Conservation (phyloP, 2,888 invertebrate genomes). For the Lepidocyrtoides sp. region DNA sequence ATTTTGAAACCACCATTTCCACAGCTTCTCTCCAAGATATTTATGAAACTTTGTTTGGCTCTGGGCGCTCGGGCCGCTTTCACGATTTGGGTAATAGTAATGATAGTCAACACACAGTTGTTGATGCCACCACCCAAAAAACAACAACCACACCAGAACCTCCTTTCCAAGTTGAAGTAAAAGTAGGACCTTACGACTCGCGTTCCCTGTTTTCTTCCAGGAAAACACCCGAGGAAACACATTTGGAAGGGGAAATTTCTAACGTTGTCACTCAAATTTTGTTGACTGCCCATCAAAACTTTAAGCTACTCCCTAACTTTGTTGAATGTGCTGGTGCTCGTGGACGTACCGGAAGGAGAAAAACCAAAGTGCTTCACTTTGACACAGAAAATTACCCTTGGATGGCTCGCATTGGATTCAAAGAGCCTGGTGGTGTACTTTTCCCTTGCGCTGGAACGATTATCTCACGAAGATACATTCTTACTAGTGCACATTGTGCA, state of each 20-base stretch:
- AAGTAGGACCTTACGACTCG: slow-evolving; percentile 31
- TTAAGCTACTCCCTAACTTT: slow-evolving; percentile 77
- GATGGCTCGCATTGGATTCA: slow-evolving; percentile 77
- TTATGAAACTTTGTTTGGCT: slow-evolving; percentile 50
- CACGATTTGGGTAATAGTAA: background rate
- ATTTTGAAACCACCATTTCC: background rate
- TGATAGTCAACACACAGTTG: background rate
- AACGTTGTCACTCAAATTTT: slow-evolving; percentile 79
- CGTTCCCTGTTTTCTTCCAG: slow-evolving; percentile 59
- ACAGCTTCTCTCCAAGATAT: slow-evolving; percentile 1
- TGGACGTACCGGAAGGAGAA: slow-evolving; percentile 56
- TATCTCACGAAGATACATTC: slow-evolving; percentile 72
- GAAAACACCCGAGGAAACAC: slow-evolving; percentile 40
- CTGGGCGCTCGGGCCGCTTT: background rate
- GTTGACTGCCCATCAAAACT: slow-evolving; percentile 79
- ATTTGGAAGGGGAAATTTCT: slow-evolving; percentile 71
- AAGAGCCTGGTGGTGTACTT: slow-evolving; percentile 62
- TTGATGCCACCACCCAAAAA: background rate
- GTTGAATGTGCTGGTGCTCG: slow-evolving; percentile 76
- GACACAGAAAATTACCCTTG: slow-evolving; percentile 78
- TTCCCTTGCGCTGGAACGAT: slow-evolving; percentile 80
- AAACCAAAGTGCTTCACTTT: slow-evolving; percentile 75
- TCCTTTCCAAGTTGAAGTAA: slow-evolving; percentile 46
- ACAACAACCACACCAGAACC: slow-evolving; percentile 64
- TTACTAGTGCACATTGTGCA: slow-evolving; percentile 79